Conservation (phyloP, 2,888 invertebrate species). For the Pemphredon lugubris region DNA sequence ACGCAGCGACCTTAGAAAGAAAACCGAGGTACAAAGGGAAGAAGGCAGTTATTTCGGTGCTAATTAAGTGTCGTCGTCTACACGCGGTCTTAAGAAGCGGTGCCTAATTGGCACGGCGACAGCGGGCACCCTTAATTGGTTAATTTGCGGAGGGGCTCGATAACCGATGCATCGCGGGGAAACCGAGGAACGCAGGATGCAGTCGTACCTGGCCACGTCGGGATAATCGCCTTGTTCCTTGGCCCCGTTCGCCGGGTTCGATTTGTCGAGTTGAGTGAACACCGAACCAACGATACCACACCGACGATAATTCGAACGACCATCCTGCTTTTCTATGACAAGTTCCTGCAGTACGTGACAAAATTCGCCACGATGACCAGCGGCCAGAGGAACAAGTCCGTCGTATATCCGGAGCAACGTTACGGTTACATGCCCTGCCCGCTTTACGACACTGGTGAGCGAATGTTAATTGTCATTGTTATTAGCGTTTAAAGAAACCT, state of each 20-base stretch:
- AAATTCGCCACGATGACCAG: conserved; percentile 74
- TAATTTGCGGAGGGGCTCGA: conserved; percentile 50
- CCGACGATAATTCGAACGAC: conserved; percentile 72
- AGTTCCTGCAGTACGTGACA: conserved; percentile 75
- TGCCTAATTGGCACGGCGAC: conserved; percentile 66
- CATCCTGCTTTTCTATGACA: conserved; percentile 75
- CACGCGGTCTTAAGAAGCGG: conserved; percentile 33
- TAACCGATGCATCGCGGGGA: conserved; percentile 21
- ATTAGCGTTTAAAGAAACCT: too few species aligned
- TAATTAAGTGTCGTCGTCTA: conserved; percentile 69
- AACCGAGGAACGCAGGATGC: conserved; percentile 49
- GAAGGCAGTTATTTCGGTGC: conserved; percentile 68
- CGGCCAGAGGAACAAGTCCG: conserved; percentile 72
- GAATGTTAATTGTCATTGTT: too few species aligned
- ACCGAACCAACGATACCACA: too few species aligned
- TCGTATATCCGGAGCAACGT: conserved; percentile 69
- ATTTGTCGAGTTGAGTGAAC: too few species aligned
- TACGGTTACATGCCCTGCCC: conserved; percentile 78
- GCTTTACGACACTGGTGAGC: conserved; percentile 74
- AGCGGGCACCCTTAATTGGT: conserved; percentile 62
- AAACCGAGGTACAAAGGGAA: conserved; percentile 12
- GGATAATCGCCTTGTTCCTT: conserved; percentile 42
- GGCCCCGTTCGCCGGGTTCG: not conserved
- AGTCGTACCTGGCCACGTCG: conserved; percentile 9
- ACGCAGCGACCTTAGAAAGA: not conserved